Evolutionary conservation across 2,888 invertebrate species (phyloP).

Genomic region (Phragmatobia fuliginosa): DNA sequence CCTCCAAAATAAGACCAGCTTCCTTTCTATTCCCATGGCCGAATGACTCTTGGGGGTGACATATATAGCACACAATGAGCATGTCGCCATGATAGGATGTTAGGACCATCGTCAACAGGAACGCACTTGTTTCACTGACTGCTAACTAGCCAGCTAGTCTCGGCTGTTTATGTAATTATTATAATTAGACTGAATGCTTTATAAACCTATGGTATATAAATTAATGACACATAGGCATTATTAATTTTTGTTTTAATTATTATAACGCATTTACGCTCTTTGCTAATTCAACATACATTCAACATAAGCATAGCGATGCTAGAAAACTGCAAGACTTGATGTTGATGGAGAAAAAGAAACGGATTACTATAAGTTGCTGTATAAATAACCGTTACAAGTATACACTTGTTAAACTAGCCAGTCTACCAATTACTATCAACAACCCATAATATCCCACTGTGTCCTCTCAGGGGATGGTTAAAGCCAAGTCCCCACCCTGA

Average conservation of each 20-base stretch:
- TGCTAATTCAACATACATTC: not conserved
- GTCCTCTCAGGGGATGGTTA: too few relatives aligned
- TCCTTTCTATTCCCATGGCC: constrained; percentile 60
- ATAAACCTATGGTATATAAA: too few relatives aligned
- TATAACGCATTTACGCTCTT: not conserved
- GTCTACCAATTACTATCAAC: too few relatives aligned
- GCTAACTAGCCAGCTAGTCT: too few relatives aligned
- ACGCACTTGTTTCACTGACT: constrained; percentile 13
- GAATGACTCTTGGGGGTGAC: constrained; percentile 51
- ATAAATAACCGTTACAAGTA: too few relatives aligned
- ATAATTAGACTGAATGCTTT: not conserved
- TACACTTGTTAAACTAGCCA: too few relatives aligned
- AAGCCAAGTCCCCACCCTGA: too few relatives aligned
- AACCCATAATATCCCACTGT: too few relatives aligned
- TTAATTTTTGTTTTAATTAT: not conserved
- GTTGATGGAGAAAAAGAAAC: too few relatives aligned
- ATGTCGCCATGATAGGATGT: constrained; percentile 36
- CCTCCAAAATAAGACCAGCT: constrained; percentile 53
- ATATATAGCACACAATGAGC: constrained; percentile 62
- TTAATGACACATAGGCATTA: not conserved
- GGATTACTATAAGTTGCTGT: too few relatives aligned
- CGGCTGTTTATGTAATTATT: not conserved
- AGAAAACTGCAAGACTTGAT: too few relatives aligned
- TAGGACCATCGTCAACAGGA: constrained; percentile 36
- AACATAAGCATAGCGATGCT: too few relatives aligned